Percentiles rank a stretch among this genome's conserved stretches.
phyloP scores from a whole-genome alignment of 2,113 vertebrate genomes.

The Phrynosoma platyrhinos region DNA sequence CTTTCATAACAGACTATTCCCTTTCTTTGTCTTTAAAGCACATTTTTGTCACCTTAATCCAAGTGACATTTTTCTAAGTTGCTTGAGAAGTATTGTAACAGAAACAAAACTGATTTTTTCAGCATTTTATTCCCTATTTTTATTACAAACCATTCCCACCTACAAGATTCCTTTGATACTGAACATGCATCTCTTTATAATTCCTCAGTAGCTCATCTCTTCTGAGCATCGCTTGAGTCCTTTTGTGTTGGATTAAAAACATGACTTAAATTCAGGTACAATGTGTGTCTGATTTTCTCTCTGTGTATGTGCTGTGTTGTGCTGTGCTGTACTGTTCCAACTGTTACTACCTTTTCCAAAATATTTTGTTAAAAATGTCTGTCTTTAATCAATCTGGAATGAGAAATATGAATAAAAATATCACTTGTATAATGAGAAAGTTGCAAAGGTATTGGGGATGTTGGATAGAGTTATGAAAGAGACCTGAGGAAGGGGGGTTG shows the following conservation, averaged over 20 bases:
- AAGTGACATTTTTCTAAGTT: slow-evolving; percentile 32
- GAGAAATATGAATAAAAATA: background rate
- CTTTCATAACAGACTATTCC: background rate
- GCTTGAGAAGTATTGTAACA: slow-evolving; percentile 4
- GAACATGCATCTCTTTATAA: slow-evolving; percentile 43
- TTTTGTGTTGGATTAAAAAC: slow-evolving; percentile 29
- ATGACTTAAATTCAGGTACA: slow-evolving; percentile 5
- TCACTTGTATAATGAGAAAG: background rate
- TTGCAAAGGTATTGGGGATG: background rate
- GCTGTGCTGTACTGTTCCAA: background rate
- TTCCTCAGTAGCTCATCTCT: slow-evolving; percentile 12
- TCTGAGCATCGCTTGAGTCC: slow-evolving; percentile 33
- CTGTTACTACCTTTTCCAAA: background rate
- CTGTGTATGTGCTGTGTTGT: background rate
- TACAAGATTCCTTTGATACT: slow-evolving; percentile 48
- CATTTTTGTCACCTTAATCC: slow-evolving; percentile 3
- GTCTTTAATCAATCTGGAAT: background rate
- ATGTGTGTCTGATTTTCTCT: background rate
- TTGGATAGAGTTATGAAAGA: background rate
- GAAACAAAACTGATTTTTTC: slow-evolving; percentile 35
- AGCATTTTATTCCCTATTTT: slow-evolving; percentile 1
- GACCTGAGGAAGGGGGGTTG: background rate
- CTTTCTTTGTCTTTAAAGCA: slow-evolving; percentile 43
- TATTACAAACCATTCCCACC: slow-evolving; percentile 45
- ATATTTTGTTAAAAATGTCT: background rate